Percentiles rank a stretch among this genome's conserved stretches.
Conservation (phyloP, 2,888 invertebrate genomes). For the Neria commutata region DNA sequence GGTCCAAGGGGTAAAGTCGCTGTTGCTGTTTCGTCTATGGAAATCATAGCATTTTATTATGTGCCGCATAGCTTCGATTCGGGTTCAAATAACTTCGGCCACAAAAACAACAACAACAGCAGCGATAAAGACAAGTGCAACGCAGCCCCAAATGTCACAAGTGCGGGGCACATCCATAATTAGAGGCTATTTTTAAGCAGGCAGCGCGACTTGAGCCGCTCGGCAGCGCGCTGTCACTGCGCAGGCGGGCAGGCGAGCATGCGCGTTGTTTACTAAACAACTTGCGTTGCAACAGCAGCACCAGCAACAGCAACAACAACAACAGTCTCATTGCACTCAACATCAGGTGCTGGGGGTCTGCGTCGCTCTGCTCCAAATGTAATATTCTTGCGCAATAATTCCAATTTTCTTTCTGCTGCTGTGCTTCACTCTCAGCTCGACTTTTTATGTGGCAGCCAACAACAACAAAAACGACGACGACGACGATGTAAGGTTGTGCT, state of each 20-base stretch:
- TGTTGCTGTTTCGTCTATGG: no score
- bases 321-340: conserved; percentile 2
- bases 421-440: conserved; percentile 25
- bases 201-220: conserved; percentile 29
- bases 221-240: conserved; percentile 1
- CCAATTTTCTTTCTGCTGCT: conserved; percentile 36
- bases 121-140: conserved; percentile 28
- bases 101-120: conserved; percentile 13
- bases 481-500: not conserved
- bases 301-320: not conserved
- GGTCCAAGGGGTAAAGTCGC: no score
- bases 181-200: conserved; percentile 33
- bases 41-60: no score
- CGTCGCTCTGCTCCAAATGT: conserved; percentile 2
- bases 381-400: conserved; percentile 21
- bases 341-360: conserved; percentile 53
- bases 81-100: no score
- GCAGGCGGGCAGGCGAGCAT: conserved; percentile 15
- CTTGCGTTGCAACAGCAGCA: not conserved
- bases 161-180: not conserved
- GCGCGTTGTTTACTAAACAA: conserved; percentile 15
- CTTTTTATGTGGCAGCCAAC: no score
- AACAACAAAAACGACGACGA: no score
- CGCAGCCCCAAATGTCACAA: conserved; percentile 9
- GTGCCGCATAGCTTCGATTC: no score